Conservation (phyloP, 2,113 vertebrate species). For the Capra hircus region DNA sequence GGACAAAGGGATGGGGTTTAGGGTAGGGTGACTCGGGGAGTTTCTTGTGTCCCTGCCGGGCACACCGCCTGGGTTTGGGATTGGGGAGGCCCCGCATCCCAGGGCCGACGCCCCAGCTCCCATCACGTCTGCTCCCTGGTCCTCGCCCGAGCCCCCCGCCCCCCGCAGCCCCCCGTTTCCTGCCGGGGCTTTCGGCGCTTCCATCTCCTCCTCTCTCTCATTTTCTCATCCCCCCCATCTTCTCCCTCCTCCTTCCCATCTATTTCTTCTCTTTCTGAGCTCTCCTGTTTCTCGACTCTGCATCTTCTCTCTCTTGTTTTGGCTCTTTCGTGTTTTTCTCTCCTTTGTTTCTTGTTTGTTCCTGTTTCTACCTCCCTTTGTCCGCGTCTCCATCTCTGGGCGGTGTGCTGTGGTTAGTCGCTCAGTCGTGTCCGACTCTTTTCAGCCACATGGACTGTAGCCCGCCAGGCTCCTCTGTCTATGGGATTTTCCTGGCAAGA, state of each 20-base stretch:
- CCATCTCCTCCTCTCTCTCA: neutral
- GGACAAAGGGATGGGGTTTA: neutral
- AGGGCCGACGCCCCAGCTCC: accelerated
- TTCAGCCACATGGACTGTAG: neutral
- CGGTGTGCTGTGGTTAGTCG: neutral
- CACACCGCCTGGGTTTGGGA: no score
- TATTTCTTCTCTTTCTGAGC: neutral
- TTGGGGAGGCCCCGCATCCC: neutral
- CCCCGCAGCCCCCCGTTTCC: accelerated
- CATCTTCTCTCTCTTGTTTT: neutral
- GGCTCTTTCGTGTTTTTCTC: accelerated
- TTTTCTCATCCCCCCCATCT: accelerated
- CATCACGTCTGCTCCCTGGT: neutral
- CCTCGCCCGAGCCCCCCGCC: accelerated
- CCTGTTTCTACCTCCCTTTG: neutral
- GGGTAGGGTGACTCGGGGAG: no score
- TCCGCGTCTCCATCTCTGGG: neutral
- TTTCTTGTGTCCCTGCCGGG: accelerated
- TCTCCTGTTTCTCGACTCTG: accelerated
- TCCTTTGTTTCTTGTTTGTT: neutral
- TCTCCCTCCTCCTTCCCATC: neutral
- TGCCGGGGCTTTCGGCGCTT: accelerated
- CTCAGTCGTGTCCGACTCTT: neutral
- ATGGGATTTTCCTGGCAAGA: neutral
- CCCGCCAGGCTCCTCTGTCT: neutral